Evolutionary conservation across 2,113 vertebrate genomes (phyloP), one percentile per base, ranked within the genome.

Genomic region (Cyanoramphus novaezelandiae): DNA sequence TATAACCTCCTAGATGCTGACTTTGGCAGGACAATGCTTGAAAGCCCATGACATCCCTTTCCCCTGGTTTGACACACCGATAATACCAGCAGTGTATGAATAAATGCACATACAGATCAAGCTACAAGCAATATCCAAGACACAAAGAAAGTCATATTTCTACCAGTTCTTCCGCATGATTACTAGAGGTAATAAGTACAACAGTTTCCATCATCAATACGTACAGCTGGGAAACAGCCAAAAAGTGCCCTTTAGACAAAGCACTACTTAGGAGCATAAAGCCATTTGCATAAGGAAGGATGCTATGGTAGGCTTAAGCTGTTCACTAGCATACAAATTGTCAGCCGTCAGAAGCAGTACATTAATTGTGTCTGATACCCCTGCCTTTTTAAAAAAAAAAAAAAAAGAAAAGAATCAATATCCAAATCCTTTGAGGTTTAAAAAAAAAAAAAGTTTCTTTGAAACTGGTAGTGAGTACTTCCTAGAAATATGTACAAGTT

Each of bases 381-480:
- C 57, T 9, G 15, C n/a, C 14, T 28, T 65, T 52, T 63, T 57
- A 43, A 39, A 39, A 39, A 39, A 39, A 39, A 39, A 39, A 39
- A 39, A 39, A 39, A 39, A 39, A 39, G 10, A 39, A 39, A 39
- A 70, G 33, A 89, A 82, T 85, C 59, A 50, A 76, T 91, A 85
- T 7, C 12, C 18, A 88, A 71, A 85, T 75, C 35, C 21, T 91
- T 49, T 2, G 18, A 72, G 35, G 17, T 39, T 17, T 46, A 2
- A 63, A 47, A 9, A 14, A 62, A 62, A 74, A 64, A 31, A 17
- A 67, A 72, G 9, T 52, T 60, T 64, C 14, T 92, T 88, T 97
- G 86, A 92, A 96, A 82, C 60, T 74, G 18, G 65, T 74, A 94
- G 79, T 75, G 90, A 95, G 35, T 69, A 59, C 53, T 96, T 97